These are phyloP conservation scores for Sebastes umbrosus DNA, from an alignment of 2,797 vertebrate species.

Conservation along the genomic window DNA sequence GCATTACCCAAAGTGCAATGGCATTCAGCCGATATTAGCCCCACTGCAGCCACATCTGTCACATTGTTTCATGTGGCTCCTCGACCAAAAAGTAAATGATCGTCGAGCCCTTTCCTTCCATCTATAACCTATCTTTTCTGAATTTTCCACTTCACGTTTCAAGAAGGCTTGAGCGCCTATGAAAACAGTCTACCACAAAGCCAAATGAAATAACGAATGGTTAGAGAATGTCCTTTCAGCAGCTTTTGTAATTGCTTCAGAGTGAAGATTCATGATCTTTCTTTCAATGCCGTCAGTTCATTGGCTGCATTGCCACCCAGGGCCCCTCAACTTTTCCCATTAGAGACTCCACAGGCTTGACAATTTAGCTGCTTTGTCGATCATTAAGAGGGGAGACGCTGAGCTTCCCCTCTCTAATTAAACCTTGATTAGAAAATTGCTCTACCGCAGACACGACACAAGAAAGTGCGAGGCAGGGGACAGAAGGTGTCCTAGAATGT, in stretches of 20 bases:
- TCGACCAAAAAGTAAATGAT: slow-evolving; percentile 38
- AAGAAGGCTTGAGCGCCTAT: slow-evolving; percentile 2
- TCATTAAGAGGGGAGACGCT: slow-evolving; percentile 56
- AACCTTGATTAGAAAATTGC: slow-evolving; percentile 73
- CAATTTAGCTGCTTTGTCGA: slow-evolving; percentile 67
- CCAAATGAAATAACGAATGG: slow-evolving; percentile 52
- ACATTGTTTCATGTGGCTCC: slow-evolving; percentile 54
- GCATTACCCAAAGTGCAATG: slow-evolving; percentile 77
- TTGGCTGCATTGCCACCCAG: slow-evolving; percentile 48
- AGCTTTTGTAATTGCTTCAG: slow-evolving; percentile 68
- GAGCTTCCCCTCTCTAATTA: slow-evolving; percentile 73
- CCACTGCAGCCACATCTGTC: slow-evolving; percentile 67
- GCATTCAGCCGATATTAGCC: slow-evolving; percentile 78
- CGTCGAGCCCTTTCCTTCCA: background rate
- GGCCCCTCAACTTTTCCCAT: slow-evolving; percentile 58
- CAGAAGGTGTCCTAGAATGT: slow-evolving; percentile 15
- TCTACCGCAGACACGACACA: slow-evolving; percentile 54
- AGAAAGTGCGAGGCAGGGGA: slow-evolving; percentile 14
- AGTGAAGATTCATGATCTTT: slow-evolving; percentile 55
- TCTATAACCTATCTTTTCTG: slow-evolving; percentile 3
- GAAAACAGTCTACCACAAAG: slow-evolving; percentile 32
- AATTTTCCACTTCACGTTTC: slow-evolving; percentile 22
- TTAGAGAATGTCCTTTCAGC: slow-evolving; percentile 34
- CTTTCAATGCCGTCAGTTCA: slow-evolving; percentile 41
- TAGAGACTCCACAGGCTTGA: slow-evolving; percentile 64